Evolutionary conservation across 2,888 invertebrate species (phyloP).

Genomic region (Scaptomyza flava): DNA sequence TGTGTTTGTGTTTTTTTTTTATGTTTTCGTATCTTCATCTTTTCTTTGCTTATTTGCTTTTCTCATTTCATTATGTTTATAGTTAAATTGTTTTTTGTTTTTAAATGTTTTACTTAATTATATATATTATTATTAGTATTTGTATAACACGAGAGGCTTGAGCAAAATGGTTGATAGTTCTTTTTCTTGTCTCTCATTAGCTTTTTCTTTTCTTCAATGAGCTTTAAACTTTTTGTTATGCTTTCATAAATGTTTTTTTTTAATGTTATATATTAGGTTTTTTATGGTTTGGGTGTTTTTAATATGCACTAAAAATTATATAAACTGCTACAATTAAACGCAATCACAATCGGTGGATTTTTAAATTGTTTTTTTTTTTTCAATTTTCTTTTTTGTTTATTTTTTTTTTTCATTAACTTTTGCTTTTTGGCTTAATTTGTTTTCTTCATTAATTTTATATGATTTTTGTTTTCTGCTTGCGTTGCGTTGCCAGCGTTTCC

Average conservation of each 20-base stretch:
- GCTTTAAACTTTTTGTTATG: constrained; percentile 31
- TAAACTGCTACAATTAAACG: constrained; percentile 82
- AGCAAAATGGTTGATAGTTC: constrained; percentile 54
- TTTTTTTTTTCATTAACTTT: constrained; percentile 53
- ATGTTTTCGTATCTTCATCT: constrained; percentile 11
- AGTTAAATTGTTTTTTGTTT: not conserved
- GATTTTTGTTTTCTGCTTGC: constrained; percentile 42
- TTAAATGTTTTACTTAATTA: constrained; percentile 27
- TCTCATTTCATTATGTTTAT: constrained; percentile 20
- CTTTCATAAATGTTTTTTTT: constrained; percentile 41
- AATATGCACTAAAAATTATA: constrained; percentile 77
- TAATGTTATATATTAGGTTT: constrained; percentile 50
- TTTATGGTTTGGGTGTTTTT: constrained; percentile 45
- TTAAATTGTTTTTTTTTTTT: constrained; percentile 65
- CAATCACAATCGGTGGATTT: constrained; percentile 85
- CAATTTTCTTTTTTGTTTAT: constrained; percentile 53
- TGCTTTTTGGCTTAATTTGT: constrained; percentile 62
- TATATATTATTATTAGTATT: constrained; percentile 27
- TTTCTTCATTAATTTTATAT: constrained; percentile 30
- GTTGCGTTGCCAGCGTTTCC: constrained; percentile 47
- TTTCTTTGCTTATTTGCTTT: constrained; percentile 9
- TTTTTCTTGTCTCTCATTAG: constrained; percentile 27
- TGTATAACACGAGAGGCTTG: constrained; percentile 47
- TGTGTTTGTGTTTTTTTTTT: constrained; percentile 16
- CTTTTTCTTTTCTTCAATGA: constrained; percentile 46